Base-by-base conservation (phyloP, 2,888 invertebrate species). In the Scaptomyza parva region DNA sequence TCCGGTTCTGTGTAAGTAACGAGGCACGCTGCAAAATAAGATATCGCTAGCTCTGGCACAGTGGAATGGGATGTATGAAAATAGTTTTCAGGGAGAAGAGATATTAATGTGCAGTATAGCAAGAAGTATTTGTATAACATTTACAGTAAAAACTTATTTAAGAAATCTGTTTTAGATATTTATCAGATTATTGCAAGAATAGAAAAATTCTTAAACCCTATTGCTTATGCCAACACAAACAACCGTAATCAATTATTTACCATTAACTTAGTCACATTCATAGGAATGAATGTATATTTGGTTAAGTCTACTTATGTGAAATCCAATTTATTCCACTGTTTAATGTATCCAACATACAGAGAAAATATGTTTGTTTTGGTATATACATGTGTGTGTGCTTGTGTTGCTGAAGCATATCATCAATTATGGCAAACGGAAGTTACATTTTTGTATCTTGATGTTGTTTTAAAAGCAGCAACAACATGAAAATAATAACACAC, bases 351-450 rank as follows among this genome's bases (percentile, higher is more conserved):
- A 51, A 63, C 40, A 28, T 22, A 30, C n/a, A n/a, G n/a, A 24
- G 17, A 14, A 18, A 9, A 39, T 14, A 14, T 35, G 9, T 37
- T 1, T 28, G 2, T 26, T 43, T 53, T 5, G 18, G 9, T 5
- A 17, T 35, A 17, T 33, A 17, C 41, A 11, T 40, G 14, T 39
- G 43, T 3, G 18, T 17, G 22, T 17, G 41, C 37, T 39, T 53
- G 44, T 63, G 44, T 54, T 55, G 44, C 41, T 76, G 51, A 47
- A 76, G 61, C 68, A 62, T 62, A 79, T 86, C 84, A 84, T 84
- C 84, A 84, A 84, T 84, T 88, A 88, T 88, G 79, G 74, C 74
- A 50, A 83, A 65, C 88, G 88, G 84, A 84, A 86, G 88, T 70
- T 50, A 65, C 66, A 76, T 79, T 76, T 65, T 70, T 62, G 73